Percentiles rank a stretch among this genome's conserved stretches.
Evolutionary conservation across 2,113 vertebrate species (phyloP).

Genomic region (Eulacestoma nigropectus): DNA sequence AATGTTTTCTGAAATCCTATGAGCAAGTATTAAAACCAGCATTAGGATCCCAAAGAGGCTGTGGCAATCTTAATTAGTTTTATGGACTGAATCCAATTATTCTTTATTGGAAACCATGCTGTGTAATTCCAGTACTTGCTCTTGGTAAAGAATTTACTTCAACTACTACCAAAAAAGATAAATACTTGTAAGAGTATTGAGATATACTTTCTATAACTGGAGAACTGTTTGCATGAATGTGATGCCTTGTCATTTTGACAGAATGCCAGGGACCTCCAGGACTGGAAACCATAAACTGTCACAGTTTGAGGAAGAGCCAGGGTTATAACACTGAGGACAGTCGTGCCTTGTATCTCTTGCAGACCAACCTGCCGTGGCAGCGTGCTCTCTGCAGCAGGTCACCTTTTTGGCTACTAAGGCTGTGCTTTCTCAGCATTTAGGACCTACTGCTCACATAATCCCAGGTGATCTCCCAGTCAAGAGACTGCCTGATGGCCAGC

Average conservation of each 20-base stretch:
- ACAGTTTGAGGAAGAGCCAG: background rate
- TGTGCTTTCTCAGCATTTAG: background rate
- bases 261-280: background rate
- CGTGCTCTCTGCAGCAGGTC: accelerated
- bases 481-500: background rate
- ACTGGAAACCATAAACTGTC: background rate
- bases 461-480: background rate
- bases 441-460: background rate
- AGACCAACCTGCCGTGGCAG: background rate
- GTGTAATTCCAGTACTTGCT: background rate
- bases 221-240: background rate
- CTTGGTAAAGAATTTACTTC: background rate
- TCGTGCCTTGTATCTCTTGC: too few species aligned
- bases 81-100: background rate
- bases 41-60: slow-evolving; percentile 13
- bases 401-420: background rate
- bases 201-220: background rate
- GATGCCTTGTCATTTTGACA: background rate
- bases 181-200: background rate
- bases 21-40: background rate
- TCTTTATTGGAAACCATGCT: background rate
- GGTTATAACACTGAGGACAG: background rate
- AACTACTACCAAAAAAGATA: background rate
- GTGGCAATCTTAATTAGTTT: slow-evolving; percentile 39
- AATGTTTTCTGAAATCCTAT: background rate